A percentile compares a stretch with the other conserved stretches of the same genome.
Conservation (phyloP, 23 tunicate genomes). For the Trididemnum clinides region DNA sequence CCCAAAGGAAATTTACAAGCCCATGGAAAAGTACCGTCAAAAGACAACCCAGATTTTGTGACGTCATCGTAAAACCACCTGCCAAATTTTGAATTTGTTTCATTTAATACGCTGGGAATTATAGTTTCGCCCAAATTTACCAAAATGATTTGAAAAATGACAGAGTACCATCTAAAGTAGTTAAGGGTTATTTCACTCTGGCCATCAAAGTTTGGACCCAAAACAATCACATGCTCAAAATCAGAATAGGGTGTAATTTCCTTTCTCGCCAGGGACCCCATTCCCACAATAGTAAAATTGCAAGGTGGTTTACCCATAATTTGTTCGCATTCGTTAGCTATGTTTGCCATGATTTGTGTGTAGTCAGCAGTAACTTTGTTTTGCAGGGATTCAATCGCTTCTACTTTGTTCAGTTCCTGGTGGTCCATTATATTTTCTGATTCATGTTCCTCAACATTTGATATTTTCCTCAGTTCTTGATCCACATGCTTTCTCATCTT, state of each 20-base stretch:
- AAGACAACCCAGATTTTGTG: conserved; percentile 45
- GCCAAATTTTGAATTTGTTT: not conserved
- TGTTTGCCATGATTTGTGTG: conserved; percentile 18
- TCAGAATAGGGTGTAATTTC: conserved; percentile 57
- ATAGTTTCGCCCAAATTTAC: conserved; percentile 42
- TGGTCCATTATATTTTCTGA: too few species aligned
- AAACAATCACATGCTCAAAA: conserved; percentile 39
- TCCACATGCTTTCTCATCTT: too few species aligned
- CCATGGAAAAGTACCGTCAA: conserved; percentile 58
- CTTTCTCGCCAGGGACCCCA: conserved; percentile 55
- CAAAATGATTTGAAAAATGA: conserved; percentile 53
- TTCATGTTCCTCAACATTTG: too few species aligned
- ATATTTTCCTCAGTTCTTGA: too few species aligned
- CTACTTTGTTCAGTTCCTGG: not conserved
- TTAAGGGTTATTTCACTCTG: conserved; percentile 10
- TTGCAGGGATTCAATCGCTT: not conserved
- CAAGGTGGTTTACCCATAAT: conserved; percentile 48
- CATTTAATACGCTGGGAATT: conserved; percentile 17
- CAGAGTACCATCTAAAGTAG: conserved; percentile 64
- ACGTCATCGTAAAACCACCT: conserved; percentile 52
- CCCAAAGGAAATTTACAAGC: conserved; percentile 61
- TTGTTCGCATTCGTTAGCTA: conserved; percentile 36
- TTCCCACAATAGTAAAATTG: conserved; percentile 17
- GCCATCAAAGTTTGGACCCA: conserved; percentile 8
- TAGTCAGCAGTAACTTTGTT: conserved; percentile 26